phyloP scores from a whole-genome alignment of 2,797 vertebrate species.

The Mastacembelus armatus region DNA sequence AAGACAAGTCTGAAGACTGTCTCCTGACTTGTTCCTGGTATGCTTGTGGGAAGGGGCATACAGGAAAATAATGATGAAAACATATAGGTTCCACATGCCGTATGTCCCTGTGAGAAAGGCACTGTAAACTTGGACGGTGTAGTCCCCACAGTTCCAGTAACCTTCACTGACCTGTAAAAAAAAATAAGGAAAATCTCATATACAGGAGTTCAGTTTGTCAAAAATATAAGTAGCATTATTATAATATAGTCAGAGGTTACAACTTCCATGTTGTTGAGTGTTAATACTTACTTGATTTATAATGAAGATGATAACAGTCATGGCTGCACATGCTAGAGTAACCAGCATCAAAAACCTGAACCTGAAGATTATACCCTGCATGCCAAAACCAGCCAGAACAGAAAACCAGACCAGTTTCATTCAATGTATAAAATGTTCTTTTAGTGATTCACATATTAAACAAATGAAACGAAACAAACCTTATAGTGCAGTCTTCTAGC shows the following conservation, averaged over 20 bases:
- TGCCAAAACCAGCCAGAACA: neutral
- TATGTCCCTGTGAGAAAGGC: conserved; percentile 94
- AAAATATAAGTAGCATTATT: neutral
- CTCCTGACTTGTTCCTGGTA: conserved; percentile 1
- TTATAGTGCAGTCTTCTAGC: conserved; percentile 27
- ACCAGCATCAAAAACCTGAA: conserved; percentile 92
- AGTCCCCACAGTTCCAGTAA: conserved; percentile 86
- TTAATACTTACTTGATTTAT: conserved; percentile 46
- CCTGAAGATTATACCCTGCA: conserved; percentile 71
- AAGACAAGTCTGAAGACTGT: conserved; percentile 14
- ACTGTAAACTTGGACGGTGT: conserved; percentile 89
- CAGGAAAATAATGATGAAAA: conserved; percentile 92
- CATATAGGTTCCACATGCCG: conserved; percentile 95
- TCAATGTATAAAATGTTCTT: neutral
- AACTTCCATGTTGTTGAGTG: neutral
- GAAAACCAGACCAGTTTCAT: no score
- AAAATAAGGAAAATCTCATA: neutral
- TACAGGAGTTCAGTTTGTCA: neutral
- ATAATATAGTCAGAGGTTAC: neutral
- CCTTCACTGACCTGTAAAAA: conserved; percentile 53
- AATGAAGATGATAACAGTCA: conserved; percentile 83
- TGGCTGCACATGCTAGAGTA: conserved; percentile 87
- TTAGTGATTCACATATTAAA: neutral
- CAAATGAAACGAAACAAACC: conserved; percentile 7
- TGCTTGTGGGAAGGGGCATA: conserved; percentile 91